phyloP scores from a whole-genome alignment of 1,140 invertebrate species.

The Achatina immaculata region DNA sequence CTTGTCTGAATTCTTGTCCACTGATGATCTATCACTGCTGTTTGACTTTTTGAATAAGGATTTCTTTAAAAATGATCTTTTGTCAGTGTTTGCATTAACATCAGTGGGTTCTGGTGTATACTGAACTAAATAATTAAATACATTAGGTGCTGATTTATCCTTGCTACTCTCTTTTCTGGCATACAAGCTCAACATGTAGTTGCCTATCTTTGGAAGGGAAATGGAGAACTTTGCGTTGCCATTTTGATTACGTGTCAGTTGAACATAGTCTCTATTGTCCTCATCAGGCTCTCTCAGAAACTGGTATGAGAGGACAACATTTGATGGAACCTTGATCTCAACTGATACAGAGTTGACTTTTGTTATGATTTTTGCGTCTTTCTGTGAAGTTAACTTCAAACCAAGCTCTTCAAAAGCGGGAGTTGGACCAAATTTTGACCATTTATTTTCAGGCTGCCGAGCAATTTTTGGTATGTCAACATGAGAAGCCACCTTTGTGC shows the following conservation, averaged over 20 bases:
- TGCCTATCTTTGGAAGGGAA: constrained; percentile 59
- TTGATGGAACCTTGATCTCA: constrained; percentile 58
- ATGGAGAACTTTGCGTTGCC: constrained; percentile 55
- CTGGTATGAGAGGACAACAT: constrained; percentile 61
- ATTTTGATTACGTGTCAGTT: constrained; percentile 47
- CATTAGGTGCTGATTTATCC: constrained; percentile 55
- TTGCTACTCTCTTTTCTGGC: constrained; percentile 56
- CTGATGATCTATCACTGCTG: constrained; percentile 48
- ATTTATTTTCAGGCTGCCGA: constrained; percentile 38
- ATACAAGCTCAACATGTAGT: constrained; percentile 68
- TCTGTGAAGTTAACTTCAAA: constrained; percentile 60
- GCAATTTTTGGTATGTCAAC: constrained; percentile 59
- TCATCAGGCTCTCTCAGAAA: constrained; percentile 68
- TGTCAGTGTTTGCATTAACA: constrained; percentile 31
- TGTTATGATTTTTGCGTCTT: constrained; percentile 62
- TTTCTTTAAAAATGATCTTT: constrained; percentile 51
- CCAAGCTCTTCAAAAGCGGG: constrained; percentile 60
- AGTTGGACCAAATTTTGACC: constrained; percentile 57
- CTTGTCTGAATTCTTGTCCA: constrained; percentile 43
- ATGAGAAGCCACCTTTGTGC: constrained; percentile 58
- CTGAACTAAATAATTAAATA: constrained; percentile 68
- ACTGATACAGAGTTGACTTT: constrained; percentile 52
- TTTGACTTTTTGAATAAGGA: constrained; percentile 44
- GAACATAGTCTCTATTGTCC: constrained; percentile 63
- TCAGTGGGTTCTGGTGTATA: constrained; percentile 42